phyloP scores from a whole-genome alignment of 1,140 invertebrate genomes.

The Calliphora vicina region DNA sequence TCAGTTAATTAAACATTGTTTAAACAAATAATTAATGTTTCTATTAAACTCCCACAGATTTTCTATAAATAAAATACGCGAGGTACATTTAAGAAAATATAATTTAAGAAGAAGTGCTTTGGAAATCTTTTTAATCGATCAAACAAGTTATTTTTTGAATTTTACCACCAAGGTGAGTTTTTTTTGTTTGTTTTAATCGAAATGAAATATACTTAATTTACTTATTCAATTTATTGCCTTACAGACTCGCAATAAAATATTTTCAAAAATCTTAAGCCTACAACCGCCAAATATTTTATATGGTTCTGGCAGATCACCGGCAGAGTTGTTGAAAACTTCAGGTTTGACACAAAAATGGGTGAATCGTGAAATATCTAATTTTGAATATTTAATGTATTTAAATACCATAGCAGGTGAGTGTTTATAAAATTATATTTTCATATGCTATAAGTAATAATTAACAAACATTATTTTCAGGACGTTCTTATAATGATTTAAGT shows the following conservation, averaged over 20 bases:
- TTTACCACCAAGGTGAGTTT: constrained; percentile 69
- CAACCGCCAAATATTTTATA: constrained; percentile 70
- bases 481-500: constrained; percentile 79
- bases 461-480: constrained; percentile 60
- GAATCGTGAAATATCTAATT: constrained; percentile 73
- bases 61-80: constrained; percentile 68
- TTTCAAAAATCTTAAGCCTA: constrained; percentile 69
- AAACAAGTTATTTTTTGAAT: constrained; percentile 75
- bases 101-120: constrained; percentile 72
- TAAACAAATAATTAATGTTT: neutral
- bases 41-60: constrained; percentile 55
- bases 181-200: neutral
- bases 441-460: neutral
- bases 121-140: constrained; percentile 73
- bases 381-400: constrained; percentile 77
- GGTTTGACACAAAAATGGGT: constrained; percentile 74
- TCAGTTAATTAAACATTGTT: too few species aligned
- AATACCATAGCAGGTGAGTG: constrained; percentile 73
- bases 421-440: neutral
- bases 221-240: constrained; percentile 13
- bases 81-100: constrained; percentile 72
- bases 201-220: neutral
- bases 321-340: constrained; percentile 69
- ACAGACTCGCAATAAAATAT: constrained; percentile 71
- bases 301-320: constrained; percentile 69